Percentiles rank a stretch among this genome's conserved stretches.
Conservation (phyloP, 2,113 vertebrate genomes). For the Lampris incognitus region DNA sequence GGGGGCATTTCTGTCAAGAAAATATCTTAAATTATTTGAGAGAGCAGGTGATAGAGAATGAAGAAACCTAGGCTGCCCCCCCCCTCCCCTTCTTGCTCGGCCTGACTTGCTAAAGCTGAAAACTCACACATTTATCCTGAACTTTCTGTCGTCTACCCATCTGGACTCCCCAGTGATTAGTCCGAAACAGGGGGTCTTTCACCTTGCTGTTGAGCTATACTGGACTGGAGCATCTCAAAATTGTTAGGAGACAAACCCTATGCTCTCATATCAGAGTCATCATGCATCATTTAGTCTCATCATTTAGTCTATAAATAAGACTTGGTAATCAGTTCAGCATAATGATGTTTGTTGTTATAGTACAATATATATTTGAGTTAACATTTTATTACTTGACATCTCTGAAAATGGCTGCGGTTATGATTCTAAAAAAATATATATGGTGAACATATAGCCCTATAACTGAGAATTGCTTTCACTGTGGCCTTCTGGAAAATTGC, state of each 20-base stretch:
- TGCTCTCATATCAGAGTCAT: too few species aligned
- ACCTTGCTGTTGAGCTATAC: constrained; percentile 37
- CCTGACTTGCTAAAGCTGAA: constrained; percentile 52
- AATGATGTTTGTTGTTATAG: too few species aligned
- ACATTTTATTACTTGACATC: too few species aligned
- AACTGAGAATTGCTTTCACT: constrained; percentile 10
- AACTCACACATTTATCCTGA: constrained; percentile 43
- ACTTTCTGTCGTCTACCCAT: constrained; percentile 45
- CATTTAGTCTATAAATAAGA: not conserved
- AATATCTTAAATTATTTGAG: constrained; percentile 22
- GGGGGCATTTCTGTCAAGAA: constrained; percentile 3
- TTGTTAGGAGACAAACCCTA: not conserved
- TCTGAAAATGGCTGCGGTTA: too few species aligned
- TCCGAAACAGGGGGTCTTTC: constrained; percentile 36
- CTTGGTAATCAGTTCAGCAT: too few species aligned
- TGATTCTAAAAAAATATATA: not conserved
- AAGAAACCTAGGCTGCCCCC: constrained; percentile 2
- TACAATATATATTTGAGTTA: too few species aligned
- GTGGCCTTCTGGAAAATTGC: not conserved
- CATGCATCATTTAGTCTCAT: too few species aligned
- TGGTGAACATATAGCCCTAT: not conserved
- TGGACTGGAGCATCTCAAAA: constrained; percentile 15
- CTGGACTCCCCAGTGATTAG: constrained; percentile 52
- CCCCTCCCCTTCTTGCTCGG: constrained; percentile 48
- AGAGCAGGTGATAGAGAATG: constrained; percentile 30